Evolutionary conservation across 1,140 invertebrate genomes (phyloP).

Genomic region (Tigriopus japonicus): DNA sequence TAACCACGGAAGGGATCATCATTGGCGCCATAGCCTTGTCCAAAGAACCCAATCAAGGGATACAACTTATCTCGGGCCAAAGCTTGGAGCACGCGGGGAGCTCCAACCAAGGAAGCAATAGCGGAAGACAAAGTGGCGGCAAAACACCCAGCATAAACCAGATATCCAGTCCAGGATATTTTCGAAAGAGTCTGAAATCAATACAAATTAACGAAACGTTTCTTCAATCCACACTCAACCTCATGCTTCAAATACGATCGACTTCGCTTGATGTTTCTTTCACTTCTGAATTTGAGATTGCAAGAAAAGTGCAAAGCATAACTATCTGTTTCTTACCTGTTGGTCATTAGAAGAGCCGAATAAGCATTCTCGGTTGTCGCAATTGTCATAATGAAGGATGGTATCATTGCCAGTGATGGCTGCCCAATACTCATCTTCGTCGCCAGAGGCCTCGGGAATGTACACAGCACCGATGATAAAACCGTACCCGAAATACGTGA

Average conservation of each 20-base stretch:
- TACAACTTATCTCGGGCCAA: slow-evolving; percentile 85
- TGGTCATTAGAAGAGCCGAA: slow-evolving; percentile 11
- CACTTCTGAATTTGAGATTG: too few species aligned
- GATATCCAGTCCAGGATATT: slow-evolving; percentile 66
- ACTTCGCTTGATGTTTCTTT: too few species aligned
- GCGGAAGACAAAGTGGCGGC: slow-evolving; percentile 90
- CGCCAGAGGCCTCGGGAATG: slow-evolving; percentile 58
- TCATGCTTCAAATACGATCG: too few species aligned
- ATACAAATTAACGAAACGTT: too few species aligned
- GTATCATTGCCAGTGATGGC: neutral
- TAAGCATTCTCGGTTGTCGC: neutral
- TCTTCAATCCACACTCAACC: too few species aligned
- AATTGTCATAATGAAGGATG: neutral
- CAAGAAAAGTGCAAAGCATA: too few species aligned
- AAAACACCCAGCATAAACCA: slow-evolving; percentile 90
- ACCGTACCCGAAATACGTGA: slow-evolving; percentile 59
- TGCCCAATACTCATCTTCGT: slow-evolving; percentile 17
- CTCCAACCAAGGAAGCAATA: slow-evolving; percentile 86
- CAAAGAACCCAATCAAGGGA: slow-evolving; percentile 77
- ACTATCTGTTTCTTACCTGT: too few species aligned
- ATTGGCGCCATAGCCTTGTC: slow-evolving; percentile 77
- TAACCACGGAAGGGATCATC: slow-evolving; percentile 86
- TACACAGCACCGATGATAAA: slow-evolving; percentile 58
- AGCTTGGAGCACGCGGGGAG: slow-evolving; percentile 63
- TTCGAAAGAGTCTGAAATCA: slow-evolving; percentile 50